Evolutionary conservation across 2,888 invertebrate genomes (phyloP), one percentile per base, ranked within the genome.

Genomic region (Sphaeridia pumilis): DNA sequence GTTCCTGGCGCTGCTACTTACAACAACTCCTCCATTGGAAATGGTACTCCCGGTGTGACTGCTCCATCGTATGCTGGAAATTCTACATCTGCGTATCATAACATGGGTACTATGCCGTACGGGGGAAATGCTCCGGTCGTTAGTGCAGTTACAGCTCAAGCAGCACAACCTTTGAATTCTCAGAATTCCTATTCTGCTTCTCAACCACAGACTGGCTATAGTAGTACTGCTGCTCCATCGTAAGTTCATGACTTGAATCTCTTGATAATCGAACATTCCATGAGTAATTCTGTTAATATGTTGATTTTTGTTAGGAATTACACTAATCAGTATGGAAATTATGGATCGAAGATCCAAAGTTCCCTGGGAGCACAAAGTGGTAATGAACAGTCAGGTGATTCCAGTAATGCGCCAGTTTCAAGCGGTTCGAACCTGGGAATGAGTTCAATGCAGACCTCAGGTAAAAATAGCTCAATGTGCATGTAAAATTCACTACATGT

Each of bases 321-420:
- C n/a, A 21, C 53, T 24, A 58, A 54, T 52, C 63, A 63, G 46
- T 63, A 60, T 50, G 59, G 59, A 20, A 53, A 55, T 22, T 63
- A 63, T 38, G 56, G 55, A 14, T 58, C 58, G 36, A 63, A 63
- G 47, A 51, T 61, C 49, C 49, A 46, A 31, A 57, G 43, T 48
- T 34, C 59, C 4, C 36, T 52, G 20, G 47, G 38, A 43, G 34
- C 47, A 43, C 47, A 47, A 52, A 47, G 43, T 35, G 46, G 38
- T 4, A 46, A 14, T 38, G 46, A 27, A 36, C 45, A 45, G 27
- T 2, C 26, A 5, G 49, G 49, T n/a, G 4, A n/a, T n/a, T n/a
- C n/a, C n/a, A n/a, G n/a, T n/a, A n/a, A n/a, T n/a, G n/a, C n/a
- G n/a, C n/a, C n/a, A n/a, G n/a, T n/a, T n/a, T n/a, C n/a, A n/a